These are phyloP conservation scores for Peromyscus californicus DNA, from an alignment of 2,113 vertebrate genomes.

Conservation along the genomic window DNA sequence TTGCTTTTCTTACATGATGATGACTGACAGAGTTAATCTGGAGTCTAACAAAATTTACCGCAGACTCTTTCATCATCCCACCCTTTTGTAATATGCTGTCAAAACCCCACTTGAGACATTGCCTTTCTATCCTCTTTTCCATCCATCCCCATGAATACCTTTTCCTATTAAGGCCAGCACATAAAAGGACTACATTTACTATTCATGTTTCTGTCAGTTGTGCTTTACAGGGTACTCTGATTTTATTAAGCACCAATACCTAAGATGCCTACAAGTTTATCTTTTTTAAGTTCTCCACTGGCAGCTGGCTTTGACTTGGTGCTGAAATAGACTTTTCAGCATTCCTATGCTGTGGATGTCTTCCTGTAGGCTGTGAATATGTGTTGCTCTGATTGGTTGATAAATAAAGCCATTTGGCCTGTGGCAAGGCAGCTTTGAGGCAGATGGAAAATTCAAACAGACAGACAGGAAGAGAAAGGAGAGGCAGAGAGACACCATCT, in stretches of 20 bases:
- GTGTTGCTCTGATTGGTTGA: no score
- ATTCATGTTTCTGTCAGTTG: not conserved
- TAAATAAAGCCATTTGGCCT: no score
- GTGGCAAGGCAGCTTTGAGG: no score
- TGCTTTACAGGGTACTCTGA: not conserved
- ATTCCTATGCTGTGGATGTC: not conserved
- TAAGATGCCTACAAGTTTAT: not conserved
- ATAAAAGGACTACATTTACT: constrained; percentile 24
- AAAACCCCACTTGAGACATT: not conserved
- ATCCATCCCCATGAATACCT: not conserved
- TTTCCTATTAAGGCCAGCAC: not conserved
- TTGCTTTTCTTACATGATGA: constrained; percentile 18
- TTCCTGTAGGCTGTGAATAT: no score
- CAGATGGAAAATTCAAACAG: no score
- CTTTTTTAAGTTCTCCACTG: not conserved
- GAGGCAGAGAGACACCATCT: no score
- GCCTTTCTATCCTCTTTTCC: not conserved
- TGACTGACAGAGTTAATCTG: not conserved
- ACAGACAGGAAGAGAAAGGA: no score
- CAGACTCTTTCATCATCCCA: not conserved
- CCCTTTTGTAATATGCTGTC: not conserved
- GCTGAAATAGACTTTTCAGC: not conserved
- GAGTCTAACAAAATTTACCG: not conserved
- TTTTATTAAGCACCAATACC: constrained; percentile 5
- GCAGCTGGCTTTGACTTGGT: not conserved